A percentile compares a stretch with the other conserved stretches of the same genome.
Conservation (phyloP, 2,888 invertebrate species). For the Ornithoptera priamus region DNA sequence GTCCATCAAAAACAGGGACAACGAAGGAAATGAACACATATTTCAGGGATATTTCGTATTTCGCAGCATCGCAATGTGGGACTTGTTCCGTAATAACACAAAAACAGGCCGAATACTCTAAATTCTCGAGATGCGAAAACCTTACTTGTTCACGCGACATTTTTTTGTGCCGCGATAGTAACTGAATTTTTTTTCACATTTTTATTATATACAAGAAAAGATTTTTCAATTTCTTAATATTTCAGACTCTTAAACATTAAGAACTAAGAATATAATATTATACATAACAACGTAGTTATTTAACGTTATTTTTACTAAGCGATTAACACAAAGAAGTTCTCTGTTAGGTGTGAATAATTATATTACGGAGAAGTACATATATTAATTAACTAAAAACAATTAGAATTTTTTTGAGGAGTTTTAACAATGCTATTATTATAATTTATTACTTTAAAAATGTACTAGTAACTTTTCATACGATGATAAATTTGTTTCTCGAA, state of each 20-base stretch:
- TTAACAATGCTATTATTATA: too few species aligned
- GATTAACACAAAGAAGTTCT: too few species aligned
- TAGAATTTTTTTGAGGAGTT: too few species aligned
- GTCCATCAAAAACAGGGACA: slow-evolving; percentile 1
- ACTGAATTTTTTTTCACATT: not conserved
- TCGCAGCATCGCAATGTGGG: slow-evolving; percentile 11
- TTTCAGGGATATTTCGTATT: slow-evolving; percentile 13
- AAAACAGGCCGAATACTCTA: slow-evolving; percentile 11
- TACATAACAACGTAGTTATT: too few species aligned
- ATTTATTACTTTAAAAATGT: too few species aligned
- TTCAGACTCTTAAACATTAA: not conserved
- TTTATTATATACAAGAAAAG: slow-evolving; percentile 1
- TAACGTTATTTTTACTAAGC: not conserved
- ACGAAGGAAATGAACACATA: slow-evolving; percentile 12
- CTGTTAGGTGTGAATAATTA: too few species aligned
- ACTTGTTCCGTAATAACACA: slow-evolving; percentile 16
- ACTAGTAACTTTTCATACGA: too few species aligned
- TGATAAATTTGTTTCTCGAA: too few species aligned
- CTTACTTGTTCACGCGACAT: not conserved
- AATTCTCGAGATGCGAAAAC: slow-evolving; percentile 3
- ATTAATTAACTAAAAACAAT: too few species aligned
- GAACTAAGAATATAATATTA: not conserved
- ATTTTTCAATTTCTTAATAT: not conserved
- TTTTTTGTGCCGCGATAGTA: not conserved
- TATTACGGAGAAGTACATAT: too few species aligned